Evolutionary conservation across 2,797 vertebrate species (phyloP), one percentile per base, ranked within the genome.

Genomic region (Brachymystax lenok): DNA sequence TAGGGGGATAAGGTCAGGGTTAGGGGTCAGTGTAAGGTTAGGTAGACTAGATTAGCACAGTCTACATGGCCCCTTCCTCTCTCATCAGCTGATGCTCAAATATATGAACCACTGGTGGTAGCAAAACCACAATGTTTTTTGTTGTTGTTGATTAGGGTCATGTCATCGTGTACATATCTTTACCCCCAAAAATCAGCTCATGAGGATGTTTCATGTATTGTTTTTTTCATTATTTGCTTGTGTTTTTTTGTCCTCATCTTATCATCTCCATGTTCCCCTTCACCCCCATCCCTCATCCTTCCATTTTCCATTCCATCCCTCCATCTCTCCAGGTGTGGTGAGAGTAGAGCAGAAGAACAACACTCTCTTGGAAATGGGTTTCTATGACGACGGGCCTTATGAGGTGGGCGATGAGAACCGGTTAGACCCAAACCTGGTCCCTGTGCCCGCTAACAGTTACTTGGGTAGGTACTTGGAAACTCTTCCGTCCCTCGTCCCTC

Each of bases 391-490:
- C 76, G 98, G 98, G 71, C 98, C 98, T 59, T 99, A 94, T 69
- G 98, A 99, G 93, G 92, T 93, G 70, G 97, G 96, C 81, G 96
- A 96, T 83, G 97, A 96, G 89, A 94, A 59, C 71, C 75, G 80
- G 16, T 93, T 86, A 74, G 83, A 95, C 64, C 91, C 95, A 40
- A 84, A 93, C 0, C 88, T 95, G 76, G 94, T 99, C 79, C 96
- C 97, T 51, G 96, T 94, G 81, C 95, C 96, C 73, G 79, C 94
- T 83, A 98, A 95, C 96, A 99, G 98, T 95, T 99, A 98, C 78
- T 92, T 99, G 92, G 98, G 98, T 99, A 96, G 92, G 93, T 82
- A 28, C 21, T 50, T 3, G 16, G 68, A 70, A 19, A 51, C 52
- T 24, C 7, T 77, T 30, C 74, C 30, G 19, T 68, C 69, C 4